phyloP scores from a whole-genome alignment of 1,140 invertebrate species.

The Papilio polyxenes region DNA sequence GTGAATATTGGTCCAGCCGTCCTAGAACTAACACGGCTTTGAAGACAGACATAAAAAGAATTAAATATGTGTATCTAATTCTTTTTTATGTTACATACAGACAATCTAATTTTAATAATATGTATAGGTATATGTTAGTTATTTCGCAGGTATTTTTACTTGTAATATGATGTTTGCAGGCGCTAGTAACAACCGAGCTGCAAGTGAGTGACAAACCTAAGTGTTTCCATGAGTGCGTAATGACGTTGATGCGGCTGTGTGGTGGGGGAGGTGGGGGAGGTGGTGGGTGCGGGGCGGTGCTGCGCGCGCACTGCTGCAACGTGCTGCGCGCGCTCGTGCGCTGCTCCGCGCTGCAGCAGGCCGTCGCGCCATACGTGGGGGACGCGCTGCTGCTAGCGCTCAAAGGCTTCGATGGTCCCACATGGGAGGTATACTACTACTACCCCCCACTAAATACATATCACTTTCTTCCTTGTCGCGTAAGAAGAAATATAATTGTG shows the following conservation, averaged over 20 bases:
- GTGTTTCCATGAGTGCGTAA: conserved; percentile 84
- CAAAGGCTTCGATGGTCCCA: conserved; percentile 85
- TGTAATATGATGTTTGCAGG: conserved; percentile 74
- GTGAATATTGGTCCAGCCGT: too few relatives aligned
- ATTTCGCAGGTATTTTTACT: too few relatives aligned
- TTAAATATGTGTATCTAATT: too few relatives aligned
- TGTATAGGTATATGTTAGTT: too few relatives aligned
- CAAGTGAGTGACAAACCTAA: conserved; percentile 77
- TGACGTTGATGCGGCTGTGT: conserved; percentile 75
- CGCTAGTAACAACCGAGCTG: conserved; percentile 87
- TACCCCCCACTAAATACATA: too few relatives aligned
- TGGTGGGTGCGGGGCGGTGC: conserved; percentile 56
- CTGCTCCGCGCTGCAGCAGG: conserved; percentile 87
- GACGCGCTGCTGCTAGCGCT: conserved; percentile 88
- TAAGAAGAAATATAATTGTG: not conserved
- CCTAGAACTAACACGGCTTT: too few relatives aligned
- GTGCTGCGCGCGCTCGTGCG: conserved; percentile 91
- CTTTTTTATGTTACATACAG: too few relatives aligned
- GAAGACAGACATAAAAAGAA: too few relatives aligned
- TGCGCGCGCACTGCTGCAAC: conserved; percentile 91
- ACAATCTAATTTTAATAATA: too few relatives aligned
- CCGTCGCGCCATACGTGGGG: conserved; percentile 86
- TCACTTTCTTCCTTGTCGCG: too few relatives aligned
- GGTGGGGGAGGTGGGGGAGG: conserved; percentile 15
- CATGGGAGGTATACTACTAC: conserved; percentile 88